Percentiles rank a stretch among this genome's conserved stretches.
These are phyloP conservation scores for Chloromyia formosa DNA, from an alignment of 2,888 invertebrate species.

Conservation along the genomic window DNA sequence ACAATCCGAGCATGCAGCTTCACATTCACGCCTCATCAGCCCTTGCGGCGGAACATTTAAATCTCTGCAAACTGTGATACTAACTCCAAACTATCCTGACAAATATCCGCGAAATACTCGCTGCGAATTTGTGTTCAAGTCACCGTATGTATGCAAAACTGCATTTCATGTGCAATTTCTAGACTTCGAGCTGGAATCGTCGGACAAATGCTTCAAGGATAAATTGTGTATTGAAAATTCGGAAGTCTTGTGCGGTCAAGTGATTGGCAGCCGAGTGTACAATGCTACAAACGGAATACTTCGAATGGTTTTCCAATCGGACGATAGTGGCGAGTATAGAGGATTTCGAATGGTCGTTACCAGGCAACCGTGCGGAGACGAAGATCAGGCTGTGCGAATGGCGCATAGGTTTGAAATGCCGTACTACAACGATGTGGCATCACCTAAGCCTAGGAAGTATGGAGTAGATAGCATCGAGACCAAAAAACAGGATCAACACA, in stretches of 20 bases:
- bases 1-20: too few relatives aligned
- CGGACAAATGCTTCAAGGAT: conserved; percentile 66
- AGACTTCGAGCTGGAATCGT: conserved; percentile 66
- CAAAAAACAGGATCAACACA: not conserved
- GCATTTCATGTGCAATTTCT: conserved; percentile 68
- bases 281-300: conserved; percentile 65
- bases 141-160: conserved; percentile 65
- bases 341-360: conserved; percentile 68
- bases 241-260: conserved; percentile 66
- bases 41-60: conserved; percentile 64
- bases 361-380: conserved; percentile 61
- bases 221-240: conserved; percentile 60
- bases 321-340: conserved; percentile 56
- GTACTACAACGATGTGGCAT: conserved; percentile 2
- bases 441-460: not conserved
- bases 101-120: conserved; percentile 62
- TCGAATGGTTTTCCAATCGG: conserved; percentile 64
- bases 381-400: conserved; percentile 26
- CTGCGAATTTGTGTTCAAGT: conserved; percentile 67
- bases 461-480: not conserved
- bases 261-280: conserved; percentile 65
- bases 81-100: conserved; percentile 68
- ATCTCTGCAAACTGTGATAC: conserved; percentile 64
- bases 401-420: not conserved
- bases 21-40: not conserved